phyloP scores from a whole-genome alignment of 2,888 invertebrate species.

The Pteria penguin region DNA sequence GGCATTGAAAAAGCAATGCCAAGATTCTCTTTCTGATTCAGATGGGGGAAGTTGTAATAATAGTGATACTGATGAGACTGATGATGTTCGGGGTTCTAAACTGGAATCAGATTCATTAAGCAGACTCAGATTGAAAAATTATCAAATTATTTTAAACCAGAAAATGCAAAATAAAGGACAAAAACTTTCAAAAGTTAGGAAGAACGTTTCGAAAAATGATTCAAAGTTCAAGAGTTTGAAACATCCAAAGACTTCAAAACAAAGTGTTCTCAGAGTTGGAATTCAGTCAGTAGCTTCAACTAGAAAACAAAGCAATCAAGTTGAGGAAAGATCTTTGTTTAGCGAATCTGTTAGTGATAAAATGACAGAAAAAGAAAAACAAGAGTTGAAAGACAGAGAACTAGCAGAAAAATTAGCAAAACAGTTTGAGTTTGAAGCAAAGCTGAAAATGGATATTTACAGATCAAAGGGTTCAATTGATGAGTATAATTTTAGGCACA shows the following conservation, averaged over 20 bases:
- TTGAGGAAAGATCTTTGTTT: not conserved
- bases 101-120: not conserved
- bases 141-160: not conserved
- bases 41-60: too few relatives aligned
- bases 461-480: constrained; percentile 55
- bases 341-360: not conserved
- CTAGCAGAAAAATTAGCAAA: constrained; percentile 55
- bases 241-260: not conserved
- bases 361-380: constrained; percentile 4
- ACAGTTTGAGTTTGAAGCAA: constrained; percentile 55
- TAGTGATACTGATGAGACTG: not conserved
- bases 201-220: not conserved
- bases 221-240: not conserved
- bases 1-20: not conserved
- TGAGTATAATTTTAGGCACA: constrained; percentile 54
- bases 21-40: not conserved
- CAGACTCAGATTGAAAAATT: too few relatives aligned
- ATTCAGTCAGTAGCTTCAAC: not conserved
- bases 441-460: constrained; percentile 39
- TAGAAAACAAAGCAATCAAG: not conserved
- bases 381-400: constrained; percentile 52
- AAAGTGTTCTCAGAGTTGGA: not conserved
- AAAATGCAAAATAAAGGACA: not conserved
- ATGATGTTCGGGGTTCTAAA: not conserved
- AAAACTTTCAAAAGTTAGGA: not conserved